Base-by-base conservation (phyloP, 2,888 invertebrate species). In the Pseudococcus jackbeardsleyi region DNA sequence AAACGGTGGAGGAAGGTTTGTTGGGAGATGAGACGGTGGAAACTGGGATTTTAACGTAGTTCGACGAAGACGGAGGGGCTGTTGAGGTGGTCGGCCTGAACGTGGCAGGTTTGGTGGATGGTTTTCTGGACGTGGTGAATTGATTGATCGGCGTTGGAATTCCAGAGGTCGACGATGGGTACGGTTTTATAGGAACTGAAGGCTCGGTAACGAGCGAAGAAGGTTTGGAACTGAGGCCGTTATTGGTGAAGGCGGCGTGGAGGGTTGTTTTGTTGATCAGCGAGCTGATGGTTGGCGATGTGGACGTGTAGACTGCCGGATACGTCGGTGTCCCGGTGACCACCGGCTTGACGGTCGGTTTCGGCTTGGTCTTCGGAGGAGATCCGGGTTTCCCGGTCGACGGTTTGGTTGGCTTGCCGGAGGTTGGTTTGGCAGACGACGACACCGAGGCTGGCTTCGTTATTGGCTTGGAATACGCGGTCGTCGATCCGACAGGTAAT, bases 311-410 rank as follows among this genome's bases (percentile, higher is more conserved):
- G 90, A 89, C 7, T 89, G 90, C 42, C 42, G 79, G 79, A 64
- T 64, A 86, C 12, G 64, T 89, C 87, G 48, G 59, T 50, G 93
- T 89, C 92, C 91, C 9, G 79, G 90, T 90, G 89, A 91, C 92
- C 89, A 92, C 91, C 0, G 90, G 89, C 79, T 89, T 90, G 2
- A 89, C 89, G 4, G 84, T 12, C 26, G 89, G 89, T 48, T 85
- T 87, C 9, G 88, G 90, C 72, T 88, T 90, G 68, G 89, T 82
- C 33, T 88, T 89, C 8, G n/a, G 89, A 89, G 15, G 86, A 5
- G 59, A 59, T 86, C 46, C 17, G 88, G 72, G 86, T 89, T 46
- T 90, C 11, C 79, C 79, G 46, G 79, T 91, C 0, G 91, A 90
- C 59, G 92, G 89, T 86, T 91, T 84, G n/a, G 54, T 12, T 0